Conservation (phyloP, 2,113 vertebrate species). For the Lipophrys pholis region DNA sequence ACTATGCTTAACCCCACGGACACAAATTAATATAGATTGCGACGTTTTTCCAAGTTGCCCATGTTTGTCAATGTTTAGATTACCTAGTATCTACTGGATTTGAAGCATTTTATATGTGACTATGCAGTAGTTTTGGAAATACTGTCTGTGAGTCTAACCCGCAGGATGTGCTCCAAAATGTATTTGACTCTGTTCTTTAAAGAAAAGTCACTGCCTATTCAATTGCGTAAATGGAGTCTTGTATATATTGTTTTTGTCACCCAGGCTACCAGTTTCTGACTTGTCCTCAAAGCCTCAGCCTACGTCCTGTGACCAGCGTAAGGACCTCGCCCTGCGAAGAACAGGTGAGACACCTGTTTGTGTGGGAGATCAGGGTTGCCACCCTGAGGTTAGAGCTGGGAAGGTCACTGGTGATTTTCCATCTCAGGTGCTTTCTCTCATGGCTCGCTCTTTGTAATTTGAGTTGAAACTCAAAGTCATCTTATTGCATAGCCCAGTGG, state of each 20-base stretch:
- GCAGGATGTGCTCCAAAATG: too few relatives aligned
- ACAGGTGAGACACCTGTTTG: constrained; percentile 84
- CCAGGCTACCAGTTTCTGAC: constrained; percentile 85
- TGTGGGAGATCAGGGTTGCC: constrained; percentile 25
- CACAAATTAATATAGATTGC: too few relatives aligned
- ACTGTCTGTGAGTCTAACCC: too few relatives aligned
- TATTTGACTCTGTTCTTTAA: too few relatives aligned
- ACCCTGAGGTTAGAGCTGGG: constrained; percentile 9
- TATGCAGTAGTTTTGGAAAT: too few relatives aligned
- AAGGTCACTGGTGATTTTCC: constrained; percentile 51
- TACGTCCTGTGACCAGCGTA: constrained; percentile 82
- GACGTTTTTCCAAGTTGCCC: too few relatives aligned
- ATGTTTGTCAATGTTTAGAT: too few relatives aligned
- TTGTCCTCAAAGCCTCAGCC: constrained; percentile 79
- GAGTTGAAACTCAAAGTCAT: constrained; percentile 36
- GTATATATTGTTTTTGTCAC: constrained; percentile 26
- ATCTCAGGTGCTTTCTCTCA: constrained; percentile 28
- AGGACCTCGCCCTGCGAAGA: constrained; percentile 89
- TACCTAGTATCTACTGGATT: too few relatives aligned
- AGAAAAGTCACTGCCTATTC: too few relatives aligned
- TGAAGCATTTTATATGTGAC: too few relatives aligned
- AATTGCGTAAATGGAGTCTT: neutral
- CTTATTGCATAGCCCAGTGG: constrained; percentile 16
- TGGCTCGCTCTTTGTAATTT: constrained; percentile 23
- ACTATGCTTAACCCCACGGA: too few relatives aligned